Evolutionary conservation across 2,113 vertebrate genomes (phyloP), one percentile per base, ranked within the genome.

Genomic region (Chunga burmeisteri): DNA sequence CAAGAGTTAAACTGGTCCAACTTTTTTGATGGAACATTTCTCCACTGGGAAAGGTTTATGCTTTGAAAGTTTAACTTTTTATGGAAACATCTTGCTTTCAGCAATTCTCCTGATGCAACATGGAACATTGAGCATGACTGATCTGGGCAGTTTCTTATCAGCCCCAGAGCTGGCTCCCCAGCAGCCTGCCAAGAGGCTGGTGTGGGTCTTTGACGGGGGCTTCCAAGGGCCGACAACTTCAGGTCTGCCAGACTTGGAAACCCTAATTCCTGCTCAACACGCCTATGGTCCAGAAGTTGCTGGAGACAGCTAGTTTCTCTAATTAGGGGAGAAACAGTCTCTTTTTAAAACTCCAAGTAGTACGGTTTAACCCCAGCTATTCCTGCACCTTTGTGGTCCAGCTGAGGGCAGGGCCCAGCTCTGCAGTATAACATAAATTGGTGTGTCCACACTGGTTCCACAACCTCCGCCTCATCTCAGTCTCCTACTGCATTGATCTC

Each of bases 11-110:
- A 83, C 84, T 25, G 38, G 72, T 93, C 94, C 96, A 96, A 81
- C 71, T 88, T 96, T 90, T 93, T 67, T 84, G 59, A 79, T 46
- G 90, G 96, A 97, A 96, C 84, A 96, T 94, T 88, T 79, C 94
- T 93, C 94, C 87, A 52, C 84, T 86, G 92, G 94, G 90, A 95
- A 90, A 90, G 44, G 70, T 87, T 94, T 77, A 40, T 85, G 70
- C 58, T 93, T 79, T 90, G 81, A 58, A 95, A 94, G 81, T 29
- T 20, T n/a, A 94, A 97, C 83, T 92, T 94, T 78, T 94, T 80
- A 92, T 44, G 81, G 95, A 94, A 96, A 89, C 36, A 40, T 84
- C 71, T 67, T 56, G 66, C 78, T 94, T 95, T 61, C 84, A 90
- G 84, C 53, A 72, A 44, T 68, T 85, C 70, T 90, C 74, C 90